These are phyloP conservation scores for Diabrotica balteata DNA, from an alignment of 2,888 invertebrate genomes.

Conservation along the genomic window DNA sequence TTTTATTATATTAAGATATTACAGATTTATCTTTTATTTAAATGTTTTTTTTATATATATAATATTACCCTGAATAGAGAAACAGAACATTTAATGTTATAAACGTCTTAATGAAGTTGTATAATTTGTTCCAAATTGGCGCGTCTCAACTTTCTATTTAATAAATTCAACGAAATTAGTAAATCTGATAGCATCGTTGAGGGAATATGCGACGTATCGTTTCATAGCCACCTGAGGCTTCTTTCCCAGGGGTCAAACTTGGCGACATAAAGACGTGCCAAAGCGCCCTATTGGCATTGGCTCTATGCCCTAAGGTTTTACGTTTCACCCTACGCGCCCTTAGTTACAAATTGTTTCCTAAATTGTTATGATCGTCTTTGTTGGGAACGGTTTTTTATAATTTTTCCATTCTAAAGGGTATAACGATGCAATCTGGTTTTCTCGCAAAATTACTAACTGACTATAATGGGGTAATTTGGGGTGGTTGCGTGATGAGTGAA, in stretches of 20 bases:
- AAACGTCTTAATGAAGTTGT: conserved; percentile 18
- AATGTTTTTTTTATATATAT: too few species aligned
- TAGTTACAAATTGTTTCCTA: conserved; percentile 39
- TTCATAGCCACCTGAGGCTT: conserved; percentile 43
- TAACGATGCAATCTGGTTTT: conserved; percentile 40
- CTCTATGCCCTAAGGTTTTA: conserved; percentile 25
- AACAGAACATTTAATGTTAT: conserved; percentile 13
- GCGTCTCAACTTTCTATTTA: conserved; percentile 40
- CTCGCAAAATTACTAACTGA: conserved; percentile 18
- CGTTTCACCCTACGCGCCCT: conserved; percentile 32
- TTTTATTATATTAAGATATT: too few species aligned
- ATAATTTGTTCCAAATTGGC: conserved; percentile 41
- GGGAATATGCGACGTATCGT: conserved; percentile 38
- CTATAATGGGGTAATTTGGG: conserved; percentile 15
- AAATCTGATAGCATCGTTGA: conserved; percentile 39
- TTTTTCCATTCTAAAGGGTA: conserved; percentile 44
- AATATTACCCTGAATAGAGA: too few species aligned
- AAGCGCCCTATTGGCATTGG: conserved; percentile 36
- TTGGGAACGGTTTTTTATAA: conserved; percentile 44
- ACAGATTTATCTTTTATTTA: too few species aligned
- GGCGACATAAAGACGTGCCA: conserved; percentile 44
- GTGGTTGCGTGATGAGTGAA: conserved; percentile 7
- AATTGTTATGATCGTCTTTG: conserved; percentile 47
- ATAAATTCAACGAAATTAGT: conserved; percentile 43
- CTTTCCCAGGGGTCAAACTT: conserved; percentile 43